Evolutionary conservation across 1,140 invertebrate genomes (phyloP).

Genomic region (Hetaerina americana): DNA sequence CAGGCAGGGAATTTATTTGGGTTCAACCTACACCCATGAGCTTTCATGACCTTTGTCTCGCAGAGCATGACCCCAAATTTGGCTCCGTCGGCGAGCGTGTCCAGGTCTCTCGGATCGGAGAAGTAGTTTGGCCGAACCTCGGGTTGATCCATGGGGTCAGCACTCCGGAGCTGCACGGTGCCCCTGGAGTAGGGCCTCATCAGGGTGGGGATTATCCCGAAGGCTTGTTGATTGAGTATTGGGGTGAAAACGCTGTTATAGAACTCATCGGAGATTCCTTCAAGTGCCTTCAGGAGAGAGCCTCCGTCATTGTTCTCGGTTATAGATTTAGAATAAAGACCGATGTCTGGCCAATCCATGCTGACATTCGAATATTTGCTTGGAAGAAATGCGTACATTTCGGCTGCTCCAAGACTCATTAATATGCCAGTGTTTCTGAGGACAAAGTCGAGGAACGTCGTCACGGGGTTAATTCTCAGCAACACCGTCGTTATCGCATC

Average conservation of each 20-base stretch:
- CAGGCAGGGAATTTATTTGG: slow-evolving; percentile 42
- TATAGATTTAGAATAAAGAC: not conserved
- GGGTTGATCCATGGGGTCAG: not conserved
- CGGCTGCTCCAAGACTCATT: slow-evolving; percentile 49
- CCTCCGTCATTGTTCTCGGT: not conserved
- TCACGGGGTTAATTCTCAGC: slow-evolving; percentile 36
- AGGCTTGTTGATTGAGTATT: slow-evolving; percentile 24
- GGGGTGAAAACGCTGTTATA: not conserved
- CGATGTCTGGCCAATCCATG: not conserved
- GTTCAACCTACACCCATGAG: not conserved
- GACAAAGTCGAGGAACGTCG: slow-evolving; percentile 39
- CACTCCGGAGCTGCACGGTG: not conserved
- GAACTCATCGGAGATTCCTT: not conserved
- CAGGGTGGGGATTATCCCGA: slow-evolving; percentile 48
- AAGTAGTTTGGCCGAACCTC: not conserved
- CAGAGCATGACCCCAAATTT: not conserved
- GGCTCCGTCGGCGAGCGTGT: slow-evolving; percentile 19
- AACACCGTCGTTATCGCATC: slow-evolving; percentile 42
- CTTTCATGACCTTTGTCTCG: not conserved
- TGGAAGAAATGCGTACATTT: slow-evolving; percentile 65
- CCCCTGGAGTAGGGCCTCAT: slow-evolving; percentile 28
- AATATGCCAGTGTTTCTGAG: slow-evolving; percentile 42
- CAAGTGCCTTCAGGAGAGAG: not conserved
- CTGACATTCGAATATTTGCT: slow-evolving; percentile 60
- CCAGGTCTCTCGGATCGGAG: not conserved